Conservation (phyloP, 2,113 vertebrate genomes). For the Sceloporus undulatus region DNA sequence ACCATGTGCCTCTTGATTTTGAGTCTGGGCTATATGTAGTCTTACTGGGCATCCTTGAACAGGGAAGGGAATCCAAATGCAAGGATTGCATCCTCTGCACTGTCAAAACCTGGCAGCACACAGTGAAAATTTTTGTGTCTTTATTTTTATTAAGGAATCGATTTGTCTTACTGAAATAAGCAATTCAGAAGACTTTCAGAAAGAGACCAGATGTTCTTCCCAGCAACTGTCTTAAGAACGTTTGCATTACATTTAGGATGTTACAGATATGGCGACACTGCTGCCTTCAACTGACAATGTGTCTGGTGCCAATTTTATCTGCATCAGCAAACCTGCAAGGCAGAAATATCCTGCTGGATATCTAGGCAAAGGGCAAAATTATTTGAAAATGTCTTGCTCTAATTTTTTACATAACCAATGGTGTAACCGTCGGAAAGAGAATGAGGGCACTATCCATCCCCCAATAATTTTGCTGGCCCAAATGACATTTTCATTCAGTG, state of each 20-base stretch:
- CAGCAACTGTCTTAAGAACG: neutral
- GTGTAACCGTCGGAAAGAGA: too few species aligned
- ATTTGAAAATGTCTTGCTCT: neutral
- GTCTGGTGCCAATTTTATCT: neutral
- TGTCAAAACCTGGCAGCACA: constrained; percentile 19
- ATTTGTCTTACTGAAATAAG: neutral
- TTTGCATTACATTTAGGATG: fast-evolving
- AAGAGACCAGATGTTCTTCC: neutral
- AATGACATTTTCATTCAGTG: too few species aligned
- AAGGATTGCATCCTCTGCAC: neutral
- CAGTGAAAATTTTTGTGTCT: neutral
- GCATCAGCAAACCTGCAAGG: neutral
- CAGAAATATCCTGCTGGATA: neutral
- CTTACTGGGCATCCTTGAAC: neutral
- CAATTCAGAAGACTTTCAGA: constrained; percentile 18
- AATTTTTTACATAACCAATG: too few species aligned
- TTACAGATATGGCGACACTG: neutral
- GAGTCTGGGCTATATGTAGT: neutral
- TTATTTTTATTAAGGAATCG: neutral
- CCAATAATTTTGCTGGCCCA: too few species aligned
- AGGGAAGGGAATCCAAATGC: neutral
- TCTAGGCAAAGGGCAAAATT: too few species aligned
- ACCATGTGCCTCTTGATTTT: neutral
- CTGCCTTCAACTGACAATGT: neutral
- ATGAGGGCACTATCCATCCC: too few species aligned